Evolutionary conservation across 2,888 invertebrate genomes (phyloP).

Genomic region (Noctua janthe): DNA sequence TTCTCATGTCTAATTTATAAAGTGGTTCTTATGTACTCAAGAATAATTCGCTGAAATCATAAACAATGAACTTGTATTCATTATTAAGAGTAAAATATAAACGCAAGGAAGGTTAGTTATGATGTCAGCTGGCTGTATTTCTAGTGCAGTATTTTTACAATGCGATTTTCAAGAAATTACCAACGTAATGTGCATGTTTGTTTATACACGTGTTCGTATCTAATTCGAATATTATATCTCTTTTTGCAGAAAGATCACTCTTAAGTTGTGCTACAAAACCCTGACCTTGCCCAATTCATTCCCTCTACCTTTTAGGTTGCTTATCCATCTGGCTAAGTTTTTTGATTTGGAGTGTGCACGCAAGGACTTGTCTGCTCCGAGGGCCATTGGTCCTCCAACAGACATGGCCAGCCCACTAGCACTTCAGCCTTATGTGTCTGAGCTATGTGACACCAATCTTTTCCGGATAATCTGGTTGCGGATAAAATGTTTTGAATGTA

Average conservation of each 20-base stretch:
- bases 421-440: not conserved
- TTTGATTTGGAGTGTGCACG: not conserved
- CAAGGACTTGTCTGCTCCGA: conserved; percentile 11
- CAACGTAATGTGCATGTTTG: conserved; percentile 14
- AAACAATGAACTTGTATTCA: conserved; percentile 19
- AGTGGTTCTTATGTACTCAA: not conserved
- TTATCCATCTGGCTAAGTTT: conserved; percentile 10
- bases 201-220: conserved; percentile 10
- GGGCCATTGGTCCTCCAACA: conserved; percentile 24
- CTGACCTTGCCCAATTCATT: not conserved
- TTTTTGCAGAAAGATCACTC: not conserved
- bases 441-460: conserved; percentile 2
- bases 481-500: conserved; percentile 4
- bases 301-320: conserved; percentile 19
- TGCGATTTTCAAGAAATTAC: conserved; percentile 26
- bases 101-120: conserved; percentile 24
- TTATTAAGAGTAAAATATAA: conserved; percentile 20
- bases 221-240: not conserved
- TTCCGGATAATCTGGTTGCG: conserved; percentile 16
- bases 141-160: conserved; percentile 31
- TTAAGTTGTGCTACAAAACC: not conserved
- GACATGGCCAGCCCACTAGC: conserved; percentile 1
- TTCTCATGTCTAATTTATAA: not conserved
- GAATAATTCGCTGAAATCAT: conserved; percentile 14
- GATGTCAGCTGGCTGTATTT: conserved; percentile 30